phyloP scores from a whole-genome alignment of 35 echinoderm and acorn worm genomes.

The Holothuria glaberrima region DNA sequence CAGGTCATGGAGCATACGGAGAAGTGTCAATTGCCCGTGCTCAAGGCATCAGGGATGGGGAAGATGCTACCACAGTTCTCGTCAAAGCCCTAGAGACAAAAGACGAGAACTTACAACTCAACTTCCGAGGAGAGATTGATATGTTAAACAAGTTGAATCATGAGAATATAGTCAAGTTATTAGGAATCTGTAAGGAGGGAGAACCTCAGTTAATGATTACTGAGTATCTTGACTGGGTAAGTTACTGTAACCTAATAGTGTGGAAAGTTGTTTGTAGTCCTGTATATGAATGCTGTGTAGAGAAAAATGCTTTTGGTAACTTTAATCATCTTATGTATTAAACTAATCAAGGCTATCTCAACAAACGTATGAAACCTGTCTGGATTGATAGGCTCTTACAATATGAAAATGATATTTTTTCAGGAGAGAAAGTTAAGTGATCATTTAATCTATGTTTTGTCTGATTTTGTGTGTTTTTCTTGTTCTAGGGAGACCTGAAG shows the following conservation, averaged over 20 bases:
- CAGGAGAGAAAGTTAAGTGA: too few relatives aligned
- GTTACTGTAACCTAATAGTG: not conserved
- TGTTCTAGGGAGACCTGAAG: conserved; percentile 92
- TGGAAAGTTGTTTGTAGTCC: too few relatives aligned
- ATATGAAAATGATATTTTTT: too few relatives aligned
- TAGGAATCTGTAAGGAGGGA: conserved; percentile 88
- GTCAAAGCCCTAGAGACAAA: conserved; percentile 91
- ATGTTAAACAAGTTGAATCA: conserved; percentile 95
- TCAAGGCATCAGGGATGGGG: conserved; percentile 92
- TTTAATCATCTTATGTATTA: too few relatives aligned
- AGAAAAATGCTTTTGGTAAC: too few relatives aligned
- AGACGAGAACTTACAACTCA: conserved; percentile 82
- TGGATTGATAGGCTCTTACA: too few relatives aligned
- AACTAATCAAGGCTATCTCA: too few relatives aligned
- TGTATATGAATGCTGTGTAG: too few relatives aligned
- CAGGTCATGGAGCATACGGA: conserved; percentile 92
- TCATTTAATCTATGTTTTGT: too few relatives aligned
- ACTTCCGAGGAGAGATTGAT: conserved; percentile 94
- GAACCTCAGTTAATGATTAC: conserved; percentile 97
- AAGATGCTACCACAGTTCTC: conserved; percentile 92
- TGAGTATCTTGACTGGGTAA: conserved; percentile 97
- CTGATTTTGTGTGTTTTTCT: too few relatives aligned
- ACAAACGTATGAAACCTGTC: too few relatives aligned
- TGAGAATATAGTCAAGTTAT: conserved; percentile 91
- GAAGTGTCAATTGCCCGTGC: conserved; percentile 92